Base-by-base conservation (phyloP, 1,140 invertebrate genomes). In the Lysiphlebus fabarum region DNA sequence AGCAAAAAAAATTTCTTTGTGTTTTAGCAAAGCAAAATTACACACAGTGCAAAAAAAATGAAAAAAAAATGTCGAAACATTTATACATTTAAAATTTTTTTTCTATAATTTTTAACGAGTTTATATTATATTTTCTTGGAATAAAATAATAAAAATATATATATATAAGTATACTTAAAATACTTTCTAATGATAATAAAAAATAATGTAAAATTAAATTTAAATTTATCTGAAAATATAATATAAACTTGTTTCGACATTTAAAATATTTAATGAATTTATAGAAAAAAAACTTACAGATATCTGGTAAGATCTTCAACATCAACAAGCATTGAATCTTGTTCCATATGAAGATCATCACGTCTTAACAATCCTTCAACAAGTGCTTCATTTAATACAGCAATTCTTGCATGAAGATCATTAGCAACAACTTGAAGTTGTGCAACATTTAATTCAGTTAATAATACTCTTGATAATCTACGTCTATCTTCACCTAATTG, bases 321-420 rank as follows among this genome's bases (percentile, higher is more conserved):
- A 74, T 98, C 94, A 6, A 97, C 93, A 57, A 98, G 83, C 90
- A 95, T 95, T 11, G 95, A 96, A 78, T 98, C 95, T 79, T 97
- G 95, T 64, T 93, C 91, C 93, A 97, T 97, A 76, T 96, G 93
- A 12, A 96, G 80, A 75, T 96, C 94, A 82, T 96, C 94, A 65
- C 94, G 82, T 64, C 91, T 88, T 80, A 96, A 87, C 58, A 96
- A 77, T 65, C 92, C 84, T 71, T 90, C 86, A 4, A 96, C 93
- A 37, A 97, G 80, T 47, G 88, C 86, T 74, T 95, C 92, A 77
- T 96, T 97, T 57, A 96, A 78, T 59, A 82, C 89, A 82, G 95
- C 93, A 71, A 98, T 96, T 80, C 95, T 90, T 47, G 91, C 89
- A 77, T 95, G 93, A 53, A 96, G 80, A 80, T 95, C 93, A 80